A percentile compares a stretch with the other conserved stretches of the same genome.
These are phyloP conservation scores for Pachycephala philippinensis DNA, from an alignment of 2,113 vertebrate genomes.

Conservation along the genomic window DNA sequence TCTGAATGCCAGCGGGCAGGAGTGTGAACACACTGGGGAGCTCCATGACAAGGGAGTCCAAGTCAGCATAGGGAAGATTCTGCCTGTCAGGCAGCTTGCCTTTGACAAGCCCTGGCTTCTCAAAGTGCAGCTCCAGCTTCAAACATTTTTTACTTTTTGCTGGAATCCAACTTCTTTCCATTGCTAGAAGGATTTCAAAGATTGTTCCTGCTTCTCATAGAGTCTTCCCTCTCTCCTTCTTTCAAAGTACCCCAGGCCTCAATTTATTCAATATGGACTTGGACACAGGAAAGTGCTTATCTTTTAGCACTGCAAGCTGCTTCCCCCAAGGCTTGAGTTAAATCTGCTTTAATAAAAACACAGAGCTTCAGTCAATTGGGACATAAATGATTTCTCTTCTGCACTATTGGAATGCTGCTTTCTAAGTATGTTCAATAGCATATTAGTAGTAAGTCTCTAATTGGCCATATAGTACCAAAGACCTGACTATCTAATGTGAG, in stretches of 20 bases:
- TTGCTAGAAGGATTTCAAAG: background rate
- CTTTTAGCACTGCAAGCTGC: background rate
- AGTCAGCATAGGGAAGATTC: background rate
- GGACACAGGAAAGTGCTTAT: background rate
- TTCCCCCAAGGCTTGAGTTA: conserved; percentile 5
- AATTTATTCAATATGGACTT: background rate
- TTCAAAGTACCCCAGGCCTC: background rate
- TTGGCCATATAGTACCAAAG: background rate
- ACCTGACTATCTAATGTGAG: conserved; percentile 11
- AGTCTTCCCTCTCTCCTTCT: background rate
- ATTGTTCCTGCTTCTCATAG: background rate
- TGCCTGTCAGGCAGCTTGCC: background rate
- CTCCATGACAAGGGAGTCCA: background rate
- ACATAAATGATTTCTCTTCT: conserved; percentile 41
- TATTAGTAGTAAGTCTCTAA: conserved; percentile 45
- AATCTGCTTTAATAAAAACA: conserved; percentile 47
- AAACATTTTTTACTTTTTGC: background rate
- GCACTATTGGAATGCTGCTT: background rate
- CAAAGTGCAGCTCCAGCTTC: background rate
- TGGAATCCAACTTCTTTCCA: background rate
- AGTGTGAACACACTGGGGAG: background rate
- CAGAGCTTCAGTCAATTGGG: conserved; percentile 17
- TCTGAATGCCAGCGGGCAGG: background rate
- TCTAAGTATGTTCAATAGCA: background rate
- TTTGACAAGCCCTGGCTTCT: background rate